Percentiles rank a stretch among this genome's conserved stretches.
These are phyloP conservation scores for Octodon degus DNA, from an alignment of 2,113 vertebrate genomes.

Conservation along the genomic window DNA sequence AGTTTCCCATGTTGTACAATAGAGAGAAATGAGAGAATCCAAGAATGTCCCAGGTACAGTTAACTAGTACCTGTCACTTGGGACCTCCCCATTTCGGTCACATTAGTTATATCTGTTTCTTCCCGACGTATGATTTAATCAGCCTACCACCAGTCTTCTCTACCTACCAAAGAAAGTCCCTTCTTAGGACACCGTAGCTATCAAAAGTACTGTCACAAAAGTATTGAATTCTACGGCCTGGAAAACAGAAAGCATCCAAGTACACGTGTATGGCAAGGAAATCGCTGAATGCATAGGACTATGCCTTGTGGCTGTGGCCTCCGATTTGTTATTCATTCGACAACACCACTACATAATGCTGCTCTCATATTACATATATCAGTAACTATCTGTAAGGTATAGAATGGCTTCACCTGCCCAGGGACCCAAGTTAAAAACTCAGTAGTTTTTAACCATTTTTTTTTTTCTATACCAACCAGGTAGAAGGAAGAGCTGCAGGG, in stretches of 20 bases:
- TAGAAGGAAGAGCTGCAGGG: background rate
- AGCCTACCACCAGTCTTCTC: background rate
- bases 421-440: background rate
- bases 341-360: background rate
- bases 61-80: background rate
- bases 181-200: background rate
- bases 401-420: background rate
- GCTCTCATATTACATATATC: background rate
- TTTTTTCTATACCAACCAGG: background rate
- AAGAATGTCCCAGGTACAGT: background rate
- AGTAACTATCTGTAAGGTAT: background rate
- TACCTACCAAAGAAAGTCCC: background rate
- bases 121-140: background rate
- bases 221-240: background rate
- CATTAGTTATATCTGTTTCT: slow-evolving; percentile 8
- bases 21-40: background rate
- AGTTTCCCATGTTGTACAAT: background rate
- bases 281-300: background rate
- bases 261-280: background rate
- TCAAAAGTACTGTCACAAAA: background rate
- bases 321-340: background rate
- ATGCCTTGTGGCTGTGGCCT: background rate
- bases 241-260: background rate
- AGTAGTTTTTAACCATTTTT: background rate
- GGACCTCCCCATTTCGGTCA: background rate